Evolutionary conservation across 2,797 vertebrate species (phyloP), one percentile per base, ranked within the genome.

Genomic region (Melanotaenia nigrans): DNA sequence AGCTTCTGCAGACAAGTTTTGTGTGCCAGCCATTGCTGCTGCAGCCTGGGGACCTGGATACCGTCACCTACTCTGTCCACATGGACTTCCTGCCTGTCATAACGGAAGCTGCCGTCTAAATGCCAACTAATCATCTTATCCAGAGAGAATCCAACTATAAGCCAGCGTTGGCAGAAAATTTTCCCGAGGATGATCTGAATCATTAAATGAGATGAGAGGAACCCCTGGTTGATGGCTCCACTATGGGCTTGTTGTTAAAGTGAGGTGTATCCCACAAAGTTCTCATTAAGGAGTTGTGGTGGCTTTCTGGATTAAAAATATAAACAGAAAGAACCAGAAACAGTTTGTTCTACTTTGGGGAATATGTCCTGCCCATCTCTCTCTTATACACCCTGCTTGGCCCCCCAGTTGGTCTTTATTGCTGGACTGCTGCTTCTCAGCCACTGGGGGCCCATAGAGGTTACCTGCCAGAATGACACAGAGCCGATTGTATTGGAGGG

Each of bases 401-500:
- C 54, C 3, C 49, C 40, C 22, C 32, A 53, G 58, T 68, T 38
- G 0, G 30, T 67, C 33, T 28, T 84, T 25, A 49, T 82, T 1
- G 0, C 86, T 4, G 89, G 80, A 71, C 63, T 94, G 60, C 22
- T 90, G 57, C 72, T 93, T 14, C 32, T 94, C 24, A 40, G 85
- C 47, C 72, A 75, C 0, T 14, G 73, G 82, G 85, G 74, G 22
- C 85, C 89, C 1, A 45, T 61, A 0, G 79, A 58, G 73, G 91
- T 92, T 62, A 51, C 28, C 13, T 84, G 90, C 68, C 95, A 95
- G 84, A 95, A 95, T 49, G 93, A 95, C 61, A 95, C 95, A 0
- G 95, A 95, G 79, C 94, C 94, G 2, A 93, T 95, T 1, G 88
- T 95, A 57, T 75, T 95, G 85, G 94, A 95, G 82, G 95, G 94